Evolutionary conservation across 2,888 invertebrate species (phyloP), one percentile per base, ranked within the genome.

Genomic region (Salpingus planirostris): DNA sequence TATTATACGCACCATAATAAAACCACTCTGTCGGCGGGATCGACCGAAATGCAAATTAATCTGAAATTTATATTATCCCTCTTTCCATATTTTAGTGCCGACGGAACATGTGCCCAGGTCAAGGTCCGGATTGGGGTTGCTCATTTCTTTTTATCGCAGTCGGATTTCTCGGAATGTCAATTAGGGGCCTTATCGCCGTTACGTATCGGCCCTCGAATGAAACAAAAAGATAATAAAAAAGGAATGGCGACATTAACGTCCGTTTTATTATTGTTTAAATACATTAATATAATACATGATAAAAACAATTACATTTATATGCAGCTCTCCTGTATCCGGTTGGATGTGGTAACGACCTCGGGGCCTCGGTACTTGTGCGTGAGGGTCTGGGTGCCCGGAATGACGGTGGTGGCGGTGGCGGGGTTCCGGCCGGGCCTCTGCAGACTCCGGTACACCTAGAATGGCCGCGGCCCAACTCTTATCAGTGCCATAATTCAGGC

Each of bases 261-360:
- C 28, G 30, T 33, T 47, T 50, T 49, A 47, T 49, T 47, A n/a
- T 43, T 40, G 36, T 48, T 51, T 54, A 49, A 52, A 52, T 55
- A 54, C 52, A 55, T 52, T 51, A 52, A 49, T 55, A 62, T 61
- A 56, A 53, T 64, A 64, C 63, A 64, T 62, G 57, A 62, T 64
- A 61, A 64, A 62, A 64, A 64, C 62, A 64, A 59, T 58, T 48
- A 61, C 58, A 60, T 64, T 78, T 84, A 87, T 80, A 87, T 87
- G 81, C 87, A 87, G 71, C 86, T 87, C 69, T 87, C 87, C 66
- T 87, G 87, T 68, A 87, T 86, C 58, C 85, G 77, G 70, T 86
- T 86, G 44, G 86, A 86, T 42, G 86, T 85, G 50, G 87, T 87
- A 44, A 87, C 85, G 49, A 87, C 84, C 66, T 87, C 87, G 43